These are phyloP conservation scores for Synaphobranchus kaupii DNA, from an alignment of 2,797 vertebrate genomes.

Conservation along the genomic window DNA sequence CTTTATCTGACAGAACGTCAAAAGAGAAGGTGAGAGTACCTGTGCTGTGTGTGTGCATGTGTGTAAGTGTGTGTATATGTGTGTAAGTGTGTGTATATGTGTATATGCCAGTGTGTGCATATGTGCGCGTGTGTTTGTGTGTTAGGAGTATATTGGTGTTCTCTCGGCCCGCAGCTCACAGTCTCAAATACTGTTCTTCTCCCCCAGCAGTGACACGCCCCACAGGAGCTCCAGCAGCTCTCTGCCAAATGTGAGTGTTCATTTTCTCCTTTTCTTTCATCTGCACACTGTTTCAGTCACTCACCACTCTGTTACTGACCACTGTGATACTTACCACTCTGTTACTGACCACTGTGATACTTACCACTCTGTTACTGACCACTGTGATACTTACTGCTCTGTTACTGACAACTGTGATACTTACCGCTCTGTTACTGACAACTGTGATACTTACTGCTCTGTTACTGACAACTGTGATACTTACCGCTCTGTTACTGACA, in stretches of 20 bases:
- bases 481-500: background rate
- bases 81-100: too few species aligned
- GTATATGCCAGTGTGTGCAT: too few species aligned
- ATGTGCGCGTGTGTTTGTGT: too few species aligned
- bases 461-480: background rate
- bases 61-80: background rate
- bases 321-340: background rate
- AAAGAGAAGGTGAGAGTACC: constrained; percentile 55
- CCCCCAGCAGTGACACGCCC: constrained; percentile 7
- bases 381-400: background rate
- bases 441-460: background rate
- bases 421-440: background rate
- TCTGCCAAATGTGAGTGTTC: constrained; percentile 22
- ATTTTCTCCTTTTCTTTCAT: background rate
- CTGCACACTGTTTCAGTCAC: background rate
- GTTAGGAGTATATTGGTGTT: too few species aligned
- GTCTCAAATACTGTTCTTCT: background rate
- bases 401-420: background rate
- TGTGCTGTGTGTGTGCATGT: background rate
- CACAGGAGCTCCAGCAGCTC: background rate
- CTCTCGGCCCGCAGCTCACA: too few species aligned
- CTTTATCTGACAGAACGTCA: constrained; percentile 62
- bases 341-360: too few species aligned
- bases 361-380: background rate
- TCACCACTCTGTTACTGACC: background rate